Conservation (phyloP, 2,113 vertebrate species). For the Plotosus lineatus region DNA sequence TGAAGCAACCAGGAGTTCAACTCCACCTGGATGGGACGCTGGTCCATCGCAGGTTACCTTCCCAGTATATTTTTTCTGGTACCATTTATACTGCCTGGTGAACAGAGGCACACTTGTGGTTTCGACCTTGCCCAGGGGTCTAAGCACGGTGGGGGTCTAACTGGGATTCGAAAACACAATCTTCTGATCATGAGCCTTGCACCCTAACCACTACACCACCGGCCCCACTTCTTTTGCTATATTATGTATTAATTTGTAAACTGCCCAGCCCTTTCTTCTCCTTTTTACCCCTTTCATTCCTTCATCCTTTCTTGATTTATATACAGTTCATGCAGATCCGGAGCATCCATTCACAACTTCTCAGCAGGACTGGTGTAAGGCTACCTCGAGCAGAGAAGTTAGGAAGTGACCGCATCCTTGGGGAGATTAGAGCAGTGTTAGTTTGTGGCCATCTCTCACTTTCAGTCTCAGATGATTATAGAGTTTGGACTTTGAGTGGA, state of each 20-base stretch:
- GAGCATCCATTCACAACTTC: slow-evolving; percentile 41
- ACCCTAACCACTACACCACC: too few species aligned
- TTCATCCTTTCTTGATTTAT: background rate
- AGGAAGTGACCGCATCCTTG: slow-evolving; percentile 38
- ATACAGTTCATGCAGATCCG: background rate
- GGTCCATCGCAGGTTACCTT: too few species aligned
- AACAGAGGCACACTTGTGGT: too few species aligned
- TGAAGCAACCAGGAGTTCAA: too few species aligned
- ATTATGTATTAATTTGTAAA: background rate
- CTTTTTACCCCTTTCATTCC: background rate
- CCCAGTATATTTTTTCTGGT: too few species aligned
- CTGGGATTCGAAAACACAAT: too few species aligned
- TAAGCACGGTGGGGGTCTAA: too few species aligned
- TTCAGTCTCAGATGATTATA: background rate
- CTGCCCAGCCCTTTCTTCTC: background rate
- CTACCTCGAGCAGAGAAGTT: slow-evolving; percentile 27
- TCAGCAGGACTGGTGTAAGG: slow-evolving; percentile 35
- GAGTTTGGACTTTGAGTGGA: background rate
- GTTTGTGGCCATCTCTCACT: background rate
- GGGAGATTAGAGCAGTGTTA: slow-evolving; percentile 21
- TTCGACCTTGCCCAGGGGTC: too few species aligned
- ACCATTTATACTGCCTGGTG: too few species aligned
- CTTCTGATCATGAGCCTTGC: too few species aligned
- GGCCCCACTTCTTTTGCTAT: background rate
- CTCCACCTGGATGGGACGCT: too few species aligned